phyloP scores from a whole-genome alignment of 1,140 invertebrate species.

The Magallana gigas region DNA sequence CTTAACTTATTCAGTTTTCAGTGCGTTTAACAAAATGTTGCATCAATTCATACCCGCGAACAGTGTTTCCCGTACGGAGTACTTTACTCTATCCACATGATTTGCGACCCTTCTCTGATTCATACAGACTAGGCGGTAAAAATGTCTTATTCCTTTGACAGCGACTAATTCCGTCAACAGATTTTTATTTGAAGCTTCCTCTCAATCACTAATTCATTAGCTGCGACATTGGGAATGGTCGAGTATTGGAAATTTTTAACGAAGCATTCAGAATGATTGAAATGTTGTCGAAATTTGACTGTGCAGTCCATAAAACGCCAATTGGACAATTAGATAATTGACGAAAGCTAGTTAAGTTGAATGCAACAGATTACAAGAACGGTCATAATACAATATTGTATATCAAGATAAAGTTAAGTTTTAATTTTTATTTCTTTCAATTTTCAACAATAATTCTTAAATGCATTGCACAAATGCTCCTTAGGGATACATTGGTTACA shows the following conservation, averaged over 20 bases:
- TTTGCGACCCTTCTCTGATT: background rate
- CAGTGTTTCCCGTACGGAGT: background rate
- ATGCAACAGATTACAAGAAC: too few relatives aligned
- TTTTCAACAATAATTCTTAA: too few relatives aligned
- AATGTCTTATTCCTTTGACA: slow-evolving; percentile 18
- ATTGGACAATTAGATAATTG: background rate
- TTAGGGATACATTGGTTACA: too few relatives aligned
- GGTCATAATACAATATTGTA: too few relatives aligned
- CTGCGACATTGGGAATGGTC: background rate
- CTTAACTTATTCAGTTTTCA: too few relatives aligned
- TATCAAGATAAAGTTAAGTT: too few relatives aligned
- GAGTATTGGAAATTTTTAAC: background rate
- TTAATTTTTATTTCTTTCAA: too few relatives aligned
- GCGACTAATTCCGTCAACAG: background rate
- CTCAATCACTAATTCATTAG: background rate
- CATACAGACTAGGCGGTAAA: background rate
- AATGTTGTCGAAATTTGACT: background rate
- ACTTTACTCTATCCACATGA: background rate
- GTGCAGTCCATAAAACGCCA: background rate
- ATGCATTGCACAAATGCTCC: too few relatives aligned
- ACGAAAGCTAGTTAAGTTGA: background rate
- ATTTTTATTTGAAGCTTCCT: slow-evolving; percentile 11
- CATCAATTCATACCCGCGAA: background rate
- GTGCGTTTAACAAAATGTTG: background rate
- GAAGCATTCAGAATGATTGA: slow-evolving; percentile 14